Evolutionary conservation across 2,888 invertebrate genomes (phyloP), one percentile per base, ranked within the genome.

Genomic region (Lithophane semibrunnea): DNA sequence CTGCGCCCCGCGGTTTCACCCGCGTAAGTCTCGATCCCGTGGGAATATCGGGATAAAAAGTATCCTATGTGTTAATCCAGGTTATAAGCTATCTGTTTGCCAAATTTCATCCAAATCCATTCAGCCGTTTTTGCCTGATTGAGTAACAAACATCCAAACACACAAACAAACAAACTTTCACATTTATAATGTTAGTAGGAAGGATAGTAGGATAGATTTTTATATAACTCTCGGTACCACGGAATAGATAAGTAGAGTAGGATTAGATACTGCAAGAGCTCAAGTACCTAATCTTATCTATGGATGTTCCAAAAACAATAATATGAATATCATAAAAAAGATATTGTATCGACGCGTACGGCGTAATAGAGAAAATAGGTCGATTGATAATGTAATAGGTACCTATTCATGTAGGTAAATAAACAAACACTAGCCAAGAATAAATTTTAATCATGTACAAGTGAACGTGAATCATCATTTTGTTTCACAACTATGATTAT

Each of bases 281-380:
- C 29, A 72, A 65, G 24, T 49, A 54, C 12, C 13, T 54, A 66
- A 73, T 61, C 68, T 77, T 72, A 80, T 83, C 80, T 37, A 44
- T 65, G 2, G 24, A 49, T 73, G 66, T 69, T 42, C 66, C 29
- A 73, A 74, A 83, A 80, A 83, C 49, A 77, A 65, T 72, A 58
- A 58, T 78, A 52, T 60, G 64, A 24, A 73, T 76, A 66, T 54
- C 24, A 9, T 52, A 24, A 18, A 47, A 70, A 72, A 77, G 21
- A 74, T 66, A 69, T 58, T 54, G 44, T 64, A 75, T 79, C 67
- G 49, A 24, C 44, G 66, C 67, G 67, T 64, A 47, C 37, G 5
- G 37, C 67, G 67, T 64, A 47, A 68, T 75, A 79, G 24, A 56
- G 56, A 60, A 84, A 73, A 78, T 81, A 68, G 84, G 81, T 78